Evolutionary conservation across 2,888 invertebrate genomes (phyloP), one percentile per base, ranked within the genome.

Genomic region (Cataglyphis altisquamis): DNA sequence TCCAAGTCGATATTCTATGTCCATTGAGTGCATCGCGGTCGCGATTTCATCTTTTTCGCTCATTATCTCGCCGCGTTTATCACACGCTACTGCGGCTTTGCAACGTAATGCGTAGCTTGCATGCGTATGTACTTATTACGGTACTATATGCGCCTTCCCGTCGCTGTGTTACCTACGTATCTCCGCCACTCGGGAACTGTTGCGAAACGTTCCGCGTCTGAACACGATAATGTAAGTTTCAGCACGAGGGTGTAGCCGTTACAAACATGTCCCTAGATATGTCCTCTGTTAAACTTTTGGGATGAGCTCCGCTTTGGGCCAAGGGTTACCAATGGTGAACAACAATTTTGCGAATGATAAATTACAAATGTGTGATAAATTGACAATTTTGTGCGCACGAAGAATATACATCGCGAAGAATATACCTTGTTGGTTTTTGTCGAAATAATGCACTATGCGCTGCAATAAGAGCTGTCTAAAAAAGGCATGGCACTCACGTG

Each of bases 191-290:
- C 63, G 62, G 74, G 81, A 80, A 83, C 86, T 86, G 85, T 88
- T 85, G 89, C 89, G 89, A 89, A 88, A 89, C 89, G 89, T 89
- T 89, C 88, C 89, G 89, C 88, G 89, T 88, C 84, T 84, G 88
- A 86, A 84, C 89, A 86, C 85, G 78, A 82, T 86, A 88, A 89
- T 89, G 89, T 84, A 88, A 89, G 89, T 89, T 89, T 80, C 82
- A 89, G 68, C 83, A 74, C 60, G 89, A 60, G 55, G 52, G 68
- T 74, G 66, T 77, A 82, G 36, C 60, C 80, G 78, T 75, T 75
- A 29, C 67, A 67, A 77, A 67, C 55, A 67, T 77, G 67, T 77
- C 75, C 67, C 66, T 55, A 41, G 29, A 77, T 77, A 77, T 41
- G 39, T 29, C 48, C 52, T 15, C 67, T 25, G 55, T 75, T n/a